Evolutionary conservation across 1,140 invertebrate genomes (phyloP), one percentile per base, ranked within the genome.

Genomic region (Mycetomoellerius zeteki): DNA sequence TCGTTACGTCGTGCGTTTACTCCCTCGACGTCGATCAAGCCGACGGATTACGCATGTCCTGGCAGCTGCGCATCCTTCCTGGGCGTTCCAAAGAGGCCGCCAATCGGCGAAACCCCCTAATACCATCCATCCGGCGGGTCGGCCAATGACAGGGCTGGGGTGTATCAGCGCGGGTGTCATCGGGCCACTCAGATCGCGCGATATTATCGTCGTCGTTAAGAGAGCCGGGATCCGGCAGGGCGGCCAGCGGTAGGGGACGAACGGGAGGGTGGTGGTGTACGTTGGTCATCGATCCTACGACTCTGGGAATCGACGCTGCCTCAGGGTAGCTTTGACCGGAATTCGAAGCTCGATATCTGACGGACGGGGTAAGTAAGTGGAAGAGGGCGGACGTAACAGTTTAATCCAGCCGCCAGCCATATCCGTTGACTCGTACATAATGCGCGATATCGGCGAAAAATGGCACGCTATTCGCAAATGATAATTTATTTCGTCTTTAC

Each of bases 51-150:
- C 94, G 94, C 93, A 94, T 93, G 93, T 95, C 93, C 93, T 92
- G 91, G 92, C 94, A 94, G 92, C 93, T 92, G 94, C 94, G 93
- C 95, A 95, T 95, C 94, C 94, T 95, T 95, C 94, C 95, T 95
- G 95, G 95, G 95, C 94, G 94, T 94, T 93, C 89, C 93, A 75
- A 77, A 77, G 76, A 56, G 77, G 52, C 87, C 86, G 73, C 92
- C 91, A 91, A 87, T 91, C 90, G 90, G 84, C 52, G 86, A 84
- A 82, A 90, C 86, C 56, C 90, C 86, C 86, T 91, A 85, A 92
- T 91, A 91, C 89, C 33, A 85, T 81, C 82, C 84, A 90, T 76
- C 89, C 89, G 73, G 56, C 73, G 86, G 64, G 77, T 30, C 88
- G 72, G 71, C 94, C 93, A 94, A 94, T 94, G 86, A 80, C 73